Percentiles rank a stretch among this genome's conserved stretches.
phyloP scores from a whole-genome alignment of 2,888 invertebrate genomes.

The Eupithecia centaureata region DNA sequence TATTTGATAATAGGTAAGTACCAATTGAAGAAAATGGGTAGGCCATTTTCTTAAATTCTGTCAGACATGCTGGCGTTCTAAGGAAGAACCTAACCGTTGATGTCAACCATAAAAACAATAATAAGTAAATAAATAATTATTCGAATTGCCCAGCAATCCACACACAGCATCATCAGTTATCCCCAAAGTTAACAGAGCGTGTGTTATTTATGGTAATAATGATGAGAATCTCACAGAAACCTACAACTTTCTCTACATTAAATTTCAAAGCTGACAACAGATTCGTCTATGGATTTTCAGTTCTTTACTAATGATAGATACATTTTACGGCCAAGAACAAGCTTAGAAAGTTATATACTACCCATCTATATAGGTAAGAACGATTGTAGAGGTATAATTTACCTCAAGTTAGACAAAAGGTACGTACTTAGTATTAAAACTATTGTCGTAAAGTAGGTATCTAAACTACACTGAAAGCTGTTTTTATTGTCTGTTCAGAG shows the following conservation, averaged over 20 bases:
- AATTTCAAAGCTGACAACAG: neutral
- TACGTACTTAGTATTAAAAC: neutral
- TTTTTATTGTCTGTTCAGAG: neutral
- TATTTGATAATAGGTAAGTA: too few relatives aligned
- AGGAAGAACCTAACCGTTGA: neutral
- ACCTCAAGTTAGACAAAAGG: neutral
- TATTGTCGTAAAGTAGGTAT: neutral
- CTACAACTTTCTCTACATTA: neutral
- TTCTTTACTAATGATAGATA: neutral
- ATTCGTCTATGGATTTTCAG: neutral
- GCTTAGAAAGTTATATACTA: neutral
- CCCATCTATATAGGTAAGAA: neutral
- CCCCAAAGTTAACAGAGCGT: too few relatives aligned
- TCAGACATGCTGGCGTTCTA: neutral
- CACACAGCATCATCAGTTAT: too few relatives aligned
- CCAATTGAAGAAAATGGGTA: too few relatives aligned
- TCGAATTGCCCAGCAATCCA: too few relatives aligned
- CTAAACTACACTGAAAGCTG: neutral
- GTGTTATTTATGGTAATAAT: too few relatives aligned
- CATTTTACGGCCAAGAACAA: neutral
- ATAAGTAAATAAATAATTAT: too few relatives aligned
- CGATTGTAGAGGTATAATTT: neutral
- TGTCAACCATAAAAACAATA: too few relatives aligned
- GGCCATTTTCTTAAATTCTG: too few relatives aligned
- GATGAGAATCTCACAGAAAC: neutral